Conservation (phyloP, 2,797 vertebrate species). For the Platyrinchus mystaceus region DNA sequence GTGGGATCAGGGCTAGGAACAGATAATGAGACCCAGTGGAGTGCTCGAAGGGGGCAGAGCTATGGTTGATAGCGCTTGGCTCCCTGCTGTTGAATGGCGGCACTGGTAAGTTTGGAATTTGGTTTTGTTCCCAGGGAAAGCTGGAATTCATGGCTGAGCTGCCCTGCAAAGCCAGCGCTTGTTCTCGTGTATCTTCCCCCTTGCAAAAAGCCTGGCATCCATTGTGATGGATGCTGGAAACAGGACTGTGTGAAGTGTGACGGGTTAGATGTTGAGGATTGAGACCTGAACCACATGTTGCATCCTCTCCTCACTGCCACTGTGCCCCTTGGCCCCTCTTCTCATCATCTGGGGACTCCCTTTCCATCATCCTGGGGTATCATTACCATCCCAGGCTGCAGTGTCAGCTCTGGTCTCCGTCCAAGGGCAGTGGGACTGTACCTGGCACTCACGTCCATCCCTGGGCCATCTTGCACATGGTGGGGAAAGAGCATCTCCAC, state of each 20-base stretch:
- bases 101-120: neutral
- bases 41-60: neutral
- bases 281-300: neutral
- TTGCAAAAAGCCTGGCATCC: neutral
- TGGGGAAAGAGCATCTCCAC: neutral
- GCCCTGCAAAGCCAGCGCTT: neutral
- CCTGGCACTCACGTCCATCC: accelerated
- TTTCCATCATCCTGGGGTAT: neutral
- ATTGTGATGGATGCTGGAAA: neutral
- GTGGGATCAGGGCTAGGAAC: neutral
- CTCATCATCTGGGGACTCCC: neutral
- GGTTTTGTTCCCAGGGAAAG: neutral
- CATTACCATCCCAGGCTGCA: neutral
- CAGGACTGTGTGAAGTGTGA: neutral
- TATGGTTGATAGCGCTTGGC: neutral
- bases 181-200: neutral
- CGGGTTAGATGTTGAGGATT: neutral
- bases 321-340: neutral
- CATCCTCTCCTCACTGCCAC: neutral
- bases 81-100: neutral
- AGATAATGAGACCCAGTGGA: neutral
- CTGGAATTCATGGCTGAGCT: neutral
- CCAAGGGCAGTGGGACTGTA: neutral
- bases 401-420: accelerated
- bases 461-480: accelerated